Conservation (phyloP, 2,113 vertebrate genomes). For the Numida meleagris region DNA sequence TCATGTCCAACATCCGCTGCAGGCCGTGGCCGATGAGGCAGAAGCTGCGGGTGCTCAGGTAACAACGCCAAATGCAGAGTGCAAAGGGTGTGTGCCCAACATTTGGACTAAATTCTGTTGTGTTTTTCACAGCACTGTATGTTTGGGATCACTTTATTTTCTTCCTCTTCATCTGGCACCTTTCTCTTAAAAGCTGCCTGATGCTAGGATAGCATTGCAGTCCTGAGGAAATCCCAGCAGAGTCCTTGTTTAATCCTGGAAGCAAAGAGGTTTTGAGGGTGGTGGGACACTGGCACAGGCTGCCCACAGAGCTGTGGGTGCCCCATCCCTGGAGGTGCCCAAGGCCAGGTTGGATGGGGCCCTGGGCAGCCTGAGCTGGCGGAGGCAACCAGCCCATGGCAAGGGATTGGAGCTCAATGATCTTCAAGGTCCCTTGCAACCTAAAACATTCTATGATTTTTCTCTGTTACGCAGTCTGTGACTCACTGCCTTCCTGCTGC, state of each 20-base stretch:
- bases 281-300: too few species aligned
- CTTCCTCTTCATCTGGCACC: not conserved
- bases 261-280: not conserved
- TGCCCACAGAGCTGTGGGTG: too few species aligned
- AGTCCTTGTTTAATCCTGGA: not conserved
- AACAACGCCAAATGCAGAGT: not conserved
- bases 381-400: too few species aligned
- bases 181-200: not conserved
- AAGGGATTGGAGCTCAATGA: too few species aligned
- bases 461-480: not conserved
- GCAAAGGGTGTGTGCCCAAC: not conserved
- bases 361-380: too few species aligned
- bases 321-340: too few species aligned
- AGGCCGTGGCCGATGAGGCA: constrained; percentile 95
- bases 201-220: not conserved
- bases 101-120: not conserved
- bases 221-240: not conserved
- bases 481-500: not conserved
- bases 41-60: constrained; percentile 93
- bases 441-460: not conserved
- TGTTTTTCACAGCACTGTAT: not conserved
- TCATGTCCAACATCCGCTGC: constrained; percentile 91
- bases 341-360: too few species aligned
- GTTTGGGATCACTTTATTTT: not conserved
- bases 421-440: too few species aligned